Percentiles rank a stretch among this genome's conserved stretches.
phyloP scores from a whole-genome alignment of 23 tunicate species.

The Ciona savignyi region DNA sequence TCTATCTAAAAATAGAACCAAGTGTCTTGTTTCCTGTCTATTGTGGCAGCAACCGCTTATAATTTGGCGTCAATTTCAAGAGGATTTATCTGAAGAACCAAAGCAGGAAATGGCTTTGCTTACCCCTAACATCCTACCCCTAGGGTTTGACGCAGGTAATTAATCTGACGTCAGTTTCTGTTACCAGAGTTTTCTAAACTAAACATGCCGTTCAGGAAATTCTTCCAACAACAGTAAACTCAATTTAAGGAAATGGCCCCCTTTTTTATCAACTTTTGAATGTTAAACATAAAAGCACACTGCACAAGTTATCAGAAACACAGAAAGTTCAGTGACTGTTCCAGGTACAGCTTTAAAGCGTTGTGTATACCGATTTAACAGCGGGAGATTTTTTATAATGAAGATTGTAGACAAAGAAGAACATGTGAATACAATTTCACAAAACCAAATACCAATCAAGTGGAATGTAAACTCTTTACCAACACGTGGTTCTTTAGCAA shows the following conservation, averaged over 20 bases:
- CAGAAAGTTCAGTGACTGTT: too few species aligned
- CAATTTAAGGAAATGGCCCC: background rate
- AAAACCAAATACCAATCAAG: background rate
- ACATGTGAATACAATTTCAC: conserved; percentile 1
- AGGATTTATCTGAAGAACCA: background rate
- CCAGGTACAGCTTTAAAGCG: too few species aligned
- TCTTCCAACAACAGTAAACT: background rate
- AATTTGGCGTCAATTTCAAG: conserved; percentile 2
- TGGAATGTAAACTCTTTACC: conserved; percentile 1
- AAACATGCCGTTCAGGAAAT: background rate
- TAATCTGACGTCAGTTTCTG: background rate
- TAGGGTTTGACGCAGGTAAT: background rate
- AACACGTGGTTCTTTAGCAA: background rate
- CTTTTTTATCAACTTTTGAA: too few species aligned
- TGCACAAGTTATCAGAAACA: too few species aligned
- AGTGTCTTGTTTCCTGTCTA: conserved; percentile 2
- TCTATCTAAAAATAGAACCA: background rate
- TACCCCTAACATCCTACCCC: background rate
- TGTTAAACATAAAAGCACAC: too few species aligned
- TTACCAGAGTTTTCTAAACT: background rate
- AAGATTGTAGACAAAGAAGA: background rate
- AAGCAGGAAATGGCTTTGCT: background rate
- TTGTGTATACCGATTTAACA: too few species aligned
- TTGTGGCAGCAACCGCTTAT: conserved; percentile 4
- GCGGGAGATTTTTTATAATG: background rate